Evolutionary conservation across 2,113 vertebrate genomes (phyloP).

Genomic region (Amblyopsis rosae): DNA sequence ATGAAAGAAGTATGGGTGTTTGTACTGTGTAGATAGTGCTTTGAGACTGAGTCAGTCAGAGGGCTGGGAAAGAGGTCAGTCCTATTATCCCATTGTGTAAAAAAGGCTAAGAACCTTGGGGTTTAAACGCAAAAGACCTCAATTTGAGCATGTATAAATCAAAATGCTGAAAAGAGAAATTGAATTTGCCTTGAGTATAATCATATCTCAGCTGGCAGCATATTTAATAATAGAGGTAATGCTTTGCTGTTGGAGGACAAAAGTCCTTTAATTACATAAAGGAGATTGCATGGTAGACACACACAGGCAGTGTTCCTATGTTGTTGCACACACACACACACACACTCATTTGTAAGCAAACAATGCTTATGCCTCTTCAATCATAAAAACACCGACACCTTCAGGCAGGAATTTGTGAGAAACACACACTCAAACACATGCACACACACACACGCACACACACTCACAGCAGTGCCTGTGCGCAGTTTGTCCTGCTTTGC

Average conservation of each 20-base stretch:
- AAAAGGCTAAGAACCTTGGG: conserved; percentile 24
- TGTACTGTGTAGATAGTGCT: conserved; percentile 29
- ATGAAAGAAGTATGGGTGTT: too few relatives aligned
- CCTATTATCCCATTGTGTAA: conserved; percentile 36
- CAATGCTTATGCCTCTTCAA: not conserved
- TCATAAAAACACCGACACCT: too few relatives aligned
- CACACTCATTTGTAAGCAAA: not conserved
- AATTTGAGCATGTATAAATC: conserved; percentile 34
- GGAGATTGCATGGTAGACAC: conserved; percentile 22
- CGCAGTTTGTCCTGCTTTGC: conserved; percentile 58
- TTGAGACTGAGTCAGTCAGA: conserved; percentile 31
- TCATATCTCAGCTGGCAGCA: conserved; percentile 56
- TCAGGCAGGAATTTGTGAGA: not conserved
- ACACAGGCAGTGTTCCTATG: not conserved
- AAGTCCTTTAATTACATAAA: conserved; percentile 59
- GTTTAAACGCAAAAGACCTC: conserved; percentile 36
- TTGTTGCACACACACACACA: not conserved
- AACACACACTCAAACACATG: not conserved
- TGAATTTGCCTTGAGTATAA: conserved; percentile 58
- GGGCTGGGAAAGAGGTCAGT: conserved; percentile 40
- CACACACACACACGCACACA: conserved; percentile 7
- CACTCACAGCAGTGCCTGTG: conserved; percentile 7
- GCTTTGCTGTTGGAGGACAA: conserved; percentile 45
- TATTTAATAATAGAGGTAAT: conserved; percentile 58
- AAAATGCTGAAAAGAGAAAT: conserved; percentile 64